Conservation (phyloP, 2,113 vertebrate genomes). For the Lepisosteus oculatus region DNA sequence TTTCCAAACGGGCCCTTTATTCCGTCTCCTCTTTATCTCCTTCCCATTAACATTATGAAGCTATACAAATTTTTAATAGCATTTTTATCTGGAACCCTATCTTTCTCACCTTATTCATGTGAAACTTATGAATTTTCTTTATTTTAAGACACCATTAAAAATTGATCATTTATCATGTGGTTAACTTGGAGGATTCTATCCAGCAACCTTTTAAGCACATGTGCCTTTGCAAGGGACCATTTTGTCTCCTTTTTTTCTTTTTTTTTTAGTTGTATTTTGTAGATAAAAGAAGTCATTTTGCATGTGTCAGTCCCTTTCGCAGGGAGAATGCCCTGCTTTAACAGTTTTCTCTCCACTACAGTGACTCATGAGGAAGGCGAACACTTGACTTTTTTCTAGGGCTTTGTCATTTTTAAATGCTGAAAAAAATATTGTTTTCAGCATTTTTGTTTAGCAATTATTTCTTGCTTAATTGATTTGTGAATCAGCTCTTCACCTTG, state of each 20-base stretch:
- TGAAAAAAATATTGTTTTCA: neutral
- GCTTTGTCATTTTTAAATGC: neutral
- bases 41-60: conserved; percentile 12
- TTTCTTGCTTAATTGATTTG: conserved; percentile 6
- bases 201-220: conserved; percentile 1
- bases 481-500: conserved; percentile 1
- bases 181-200: conserved; percentile 6
- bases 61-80: conserved; percentile 16
- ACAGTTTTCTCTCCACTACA: neutral
- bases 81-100: conserved; percentile 11
- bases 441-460: too few relatives aligned
- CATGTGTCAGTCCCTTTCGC: conserved; percentile 3
- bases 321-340: neutral
- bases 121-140: conserved; percentile 10
- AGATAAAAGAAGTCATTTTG: conserved; percentile 14
- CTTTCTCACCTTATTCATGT: neutral
- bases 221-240: neutral
- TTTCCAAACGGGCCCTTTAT: neutral
- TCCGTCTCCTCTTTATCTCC: neutral
- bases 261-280: neutral
- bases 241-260: neutral
- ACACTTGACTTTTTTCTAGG: conserved; percentile 5
- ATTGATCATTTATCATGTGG: conserved; percentile 2
- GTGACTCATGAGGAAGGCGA: conserved; percentile 1
- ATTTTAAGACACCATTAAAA: conserved; percentile 15